These are phyloP conservation scores for Neoscelio sp. DNA, from an alignment of 2,888 invertebrate species.

Conservation along the genomic window DNA sequence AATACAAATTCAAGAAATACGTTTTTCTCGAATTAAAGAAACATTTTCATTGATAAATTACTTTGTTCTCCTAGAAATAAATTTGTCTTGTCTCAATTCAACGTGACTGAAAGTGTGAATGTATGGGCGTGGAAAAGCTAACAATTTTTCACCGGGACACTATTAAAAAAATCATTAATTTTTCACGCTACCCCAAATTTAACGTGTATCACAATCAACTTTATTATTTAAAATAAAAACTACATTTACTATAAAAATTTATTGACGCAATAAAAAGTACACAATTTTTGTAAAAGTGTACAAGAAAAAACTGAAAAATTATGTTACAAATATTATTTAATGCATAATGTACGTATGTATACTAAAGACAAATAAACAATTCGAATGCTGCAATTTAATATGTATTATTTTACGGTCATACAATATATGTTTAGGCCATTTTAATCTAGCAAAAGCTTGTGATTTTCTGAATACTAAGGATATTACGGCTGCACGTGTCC, in stretches of 20 bases:
- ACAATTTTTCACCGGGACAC: conserved; percentile 18
- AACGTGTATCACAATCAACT: too few relatives aligned
- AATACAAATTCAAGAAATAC: too few relatives aligned
- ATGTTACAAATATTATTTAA: neutral
- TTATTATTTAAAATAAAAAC: too few relatives aligned
- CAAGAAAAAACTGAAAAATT: neutral
- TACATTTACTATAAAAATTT: too few relatives aligned
- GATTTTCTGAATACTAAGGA: conserved; percentile 35
- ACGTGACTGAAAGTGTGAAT: neutral
- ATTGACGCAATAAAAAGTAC: too few relatives aligned
- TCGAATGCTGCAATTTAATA: conserved; percentile 14
- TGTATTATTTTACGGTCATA: conserved; percentile 17
- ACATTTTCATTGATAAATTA: conserved; percentile 14
- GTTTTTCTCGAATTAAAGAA: neutral
- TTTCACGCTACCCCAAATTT: too few relatives aligned
- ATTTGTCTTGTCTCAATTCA: conserved; percentile 10
- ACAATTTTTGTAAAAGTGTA: conserved; percentile 4
- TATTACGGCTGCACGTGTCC: conserved; percentile 40
- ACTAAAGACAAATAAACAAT: conserved; percentile 17
- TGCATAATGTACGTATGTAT: neutral
- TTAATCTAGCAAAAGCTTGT: conserved; percentile 41
- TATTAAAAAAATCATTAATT: conserved; percentile 1
- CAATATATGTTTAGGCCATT: conserved; percentile 25
- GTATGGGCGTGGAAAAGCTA: conserved; percentile 3
- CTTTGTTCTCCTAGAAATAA: neutral